Conservation (phyloP, 2,113 vertebrate genomes). For the Leuciscus idus region DNA sequence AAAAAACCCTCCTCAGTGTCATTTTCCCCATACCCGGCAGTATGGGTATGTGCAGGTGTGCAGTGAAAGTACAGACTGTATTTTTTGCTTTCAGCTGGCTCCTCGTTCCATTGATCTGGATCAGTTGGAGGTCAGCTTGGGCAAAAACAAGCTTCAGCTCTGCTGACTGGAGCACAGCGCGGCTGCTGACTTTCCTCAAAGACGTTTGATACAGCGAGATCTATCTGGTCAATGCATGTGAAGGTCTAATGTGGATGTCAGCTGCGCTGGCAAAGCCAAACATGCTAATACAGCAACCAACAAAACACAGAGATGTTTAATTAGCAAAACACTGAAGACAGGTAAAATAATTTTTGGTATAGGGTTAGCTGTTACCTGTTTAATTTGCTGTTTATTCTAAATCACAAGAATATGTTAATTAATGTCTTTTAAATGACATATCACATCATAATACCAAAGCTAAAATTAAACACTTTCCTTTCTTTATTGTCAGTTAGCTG, state of each 20-base stretch:
- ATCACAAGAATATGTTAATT: too few relatives aligned
- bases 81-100: conserved; percentile 25
- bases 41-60: conserved; percentile 30
- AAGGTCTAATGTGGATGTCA: not conserved
- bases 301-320: too few relatives aligned
- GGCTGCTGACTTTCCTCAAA: conserved; percentile 13
- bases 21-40: not conserved
- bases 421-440: too few relatives aligned
- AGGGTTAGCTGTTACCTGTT: too few relatives aligned
- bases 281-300: not conserved
- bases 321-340: too few relatives aligned
- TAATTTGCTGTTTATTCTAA: too few relatives aligned
- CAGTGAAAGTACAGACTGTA: conserved; percentile 19
- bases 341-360: too few relatives aligned
- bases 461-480: too few relatives aligned
- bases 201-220: not conserved
- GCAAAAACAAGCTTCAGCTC: conserved; percentile 28
- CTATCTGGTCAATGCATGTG: not conserved
- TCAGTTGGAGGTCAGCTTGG: conserved; percentile 38
- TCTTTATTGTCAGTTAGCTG: too few relatives aligned
- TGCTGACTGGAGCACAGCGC: not conserved
- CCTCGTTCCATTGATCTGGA: not conserved
- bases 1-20: not conserved
- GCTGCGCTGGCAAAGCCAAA: not conserved
- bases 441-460: too few relatives aligned